Conservation (phyloP, 2,888 invertebrate species). For the Rhagonycha fulva region DNA sequence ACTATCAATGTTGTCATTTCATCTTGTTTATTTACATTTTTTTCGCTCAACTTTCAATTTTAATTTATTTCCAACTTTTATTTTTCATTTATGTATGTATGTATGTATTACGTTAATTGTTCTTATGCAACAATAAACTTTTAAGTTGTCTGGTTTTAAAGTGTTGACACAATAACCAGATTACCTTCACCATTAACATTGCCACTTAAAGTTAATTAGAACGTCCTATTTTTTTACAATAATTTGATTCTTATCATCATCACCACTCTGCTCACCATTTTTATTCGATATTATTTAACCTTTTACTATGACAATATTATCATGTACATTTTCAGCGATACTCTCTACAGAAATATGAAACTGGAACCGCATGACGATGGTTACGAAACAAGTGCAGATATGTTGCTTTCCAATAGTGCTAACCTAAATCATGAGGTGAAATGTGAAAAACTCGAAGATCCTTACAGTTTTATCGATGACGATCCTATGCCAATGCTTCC, state of each 20-base stretch:
- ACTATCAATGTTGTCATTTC: conserved; percentile 1
- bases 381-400: conserved; percentile 81
- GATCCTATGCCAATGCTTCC: conserved; percentile 61
- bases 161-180: conserved; percentile 37
- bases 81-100: background rate
- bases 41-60: conserved; percentile 4
- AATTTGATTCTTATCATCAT: background rate
- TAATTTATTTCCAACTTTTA: background rate
- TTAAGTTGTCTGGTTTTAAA: conserved; percentile 25
- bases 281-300: background rate
- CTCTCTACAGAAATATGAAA: conserved; percentile 52
- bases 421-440: conserved; percentile 53
- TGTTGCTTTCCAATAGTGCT: conserved; percentile 56
- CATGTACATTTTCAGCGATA: background rate
- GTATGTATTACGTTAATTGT: background rate
- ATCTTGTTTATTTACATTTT: conserved; percentile 18
- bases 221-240: conserved; percentile 39
- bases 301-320: background rate
- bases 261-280: background rate
- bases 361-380: conserved; percentile 84
- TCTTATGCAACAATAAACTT: conserved; percentile 25
- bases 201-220: conserved; percentile 42
- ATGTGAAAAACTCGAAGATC: conserved; percentile 66
- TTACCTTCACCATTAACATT: conserved; percentile 41
- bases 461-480: conserved; percentile 86